phyloP scores from a whole-genome alignment of 2,797 vertebrate genomes.

The Arvicola amphibius region DNA sequence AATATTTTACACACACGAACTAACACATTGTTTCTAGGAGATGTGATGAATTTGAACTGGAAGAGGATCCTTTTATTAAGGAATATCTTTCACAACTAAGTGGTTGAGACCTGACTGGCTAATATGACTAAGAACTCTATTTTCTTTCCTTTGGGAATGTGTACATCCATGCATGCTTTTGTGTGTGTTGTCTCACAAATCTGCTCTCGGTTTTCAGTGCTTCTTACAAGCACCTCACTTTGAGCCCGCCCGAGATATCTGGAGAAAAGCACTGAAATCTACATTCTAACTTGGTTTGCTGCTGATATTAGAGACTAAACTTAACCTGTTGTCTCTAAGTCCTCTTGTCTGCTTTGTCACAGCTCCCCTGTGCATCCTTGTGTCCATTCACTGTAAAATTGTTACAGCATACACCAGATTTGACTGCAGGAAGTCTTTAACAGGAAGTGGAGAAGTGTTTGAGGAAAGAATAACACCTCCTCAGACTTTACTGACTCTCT shows the following conservation, averaged over 20 bases:
- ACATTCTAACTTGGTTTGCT: not conserved
- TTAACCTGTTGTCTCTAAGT: accelerated
- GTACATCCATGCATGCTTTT: not conserved
- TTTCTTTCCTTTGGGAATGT: not conserved
- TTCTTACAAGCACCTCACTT: not conserved
- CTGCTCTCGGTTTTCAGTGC: not conserved
- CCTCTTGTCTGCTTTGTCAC: not conserved
- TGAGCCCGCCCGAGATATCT: not conserved
- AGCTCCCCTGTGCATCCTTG: not conserved
- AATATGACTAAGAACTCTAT: not conserved
- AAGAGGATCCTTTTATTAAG: constrained; percentile 10
- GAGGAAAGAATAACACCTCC: not conserved
- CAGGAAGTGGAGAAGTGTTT: not conserved
- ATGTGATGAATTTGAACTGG: not conserved
- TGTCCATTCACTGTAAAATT: not conserved
- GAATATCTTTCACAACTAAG: not conserved
- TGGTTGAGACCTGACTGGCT: not conserved
- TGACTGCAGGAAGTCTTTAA: not conserved
- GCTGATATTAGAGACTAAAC: not conserved
- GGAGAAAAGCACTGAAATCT: not conserved
- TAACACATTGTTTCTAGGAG: not conserved
- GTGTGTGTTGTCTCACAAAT: not conserved
- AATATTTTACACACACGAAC: constrained; percentile 57
- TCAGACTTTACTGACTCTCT: not conserved
- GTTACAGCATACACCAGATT: not conserved